Evolutionary conservation across 1,140 invertebrate species (phyloP), one percentile per base, ranked within the genome.

Genomic region (Micrasema longulum): DNA sequence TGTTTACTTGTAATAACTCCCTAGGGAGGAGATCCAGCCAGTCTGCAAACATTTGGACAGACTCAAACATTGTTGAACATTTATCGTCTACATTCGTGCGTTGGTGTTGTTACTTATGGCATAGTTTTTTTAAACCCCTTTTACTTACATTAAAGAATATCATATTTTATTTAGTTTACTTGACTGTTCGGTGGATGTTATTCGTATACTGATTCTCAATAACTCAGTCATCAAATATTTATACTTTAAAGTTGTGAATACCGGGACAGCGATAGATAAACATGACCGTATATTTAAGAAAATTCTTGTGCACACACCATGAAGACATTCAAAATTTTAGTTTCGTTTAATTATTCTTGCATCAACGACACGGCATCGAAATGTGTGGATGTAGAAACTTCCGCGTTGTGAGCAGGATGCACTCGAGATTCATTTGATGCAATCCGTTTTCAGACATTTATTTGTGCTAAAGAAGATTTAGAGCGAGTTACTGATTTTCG

Each of bases 291-390:
- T n/a, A n/a, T n/a, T n/a, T n/a, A n/a, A 16, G 26, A 14, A 11
- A 57, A 57, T 57, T 16, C 14, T 14, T 57, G 53, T 36, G 0
- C 53, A 57, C 26, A 6, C 10, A 31, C 53, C 53, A 18, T 57
- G 53, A 57, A 57, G 53, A 57, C 53, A 35, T 55, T 55, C 22
- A 57, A 52, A 52, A 52, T 18, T 52, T 23, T 20, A 20, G 12
- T 18, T 3, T 52, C 20, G 20, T 57, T 57, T 14, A 18, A 35
- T 57, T 57, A 36, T 36, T 57, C 31, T 57, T 57, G 53, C 53
- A n/a, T 31, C 16, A 57, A 36, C n/a, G 16, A 23, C 18, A 12
- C 31, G 53, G 53, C n/a, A 57, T 22, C 26, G 16, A 20, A 36
- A 36, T 36, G 20, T 16, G 36, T 57, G 26, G n/a, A 7, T 57